Conservation (phyloP, 1,140 invertebrate species). For the Popillia japonica region DNA sequence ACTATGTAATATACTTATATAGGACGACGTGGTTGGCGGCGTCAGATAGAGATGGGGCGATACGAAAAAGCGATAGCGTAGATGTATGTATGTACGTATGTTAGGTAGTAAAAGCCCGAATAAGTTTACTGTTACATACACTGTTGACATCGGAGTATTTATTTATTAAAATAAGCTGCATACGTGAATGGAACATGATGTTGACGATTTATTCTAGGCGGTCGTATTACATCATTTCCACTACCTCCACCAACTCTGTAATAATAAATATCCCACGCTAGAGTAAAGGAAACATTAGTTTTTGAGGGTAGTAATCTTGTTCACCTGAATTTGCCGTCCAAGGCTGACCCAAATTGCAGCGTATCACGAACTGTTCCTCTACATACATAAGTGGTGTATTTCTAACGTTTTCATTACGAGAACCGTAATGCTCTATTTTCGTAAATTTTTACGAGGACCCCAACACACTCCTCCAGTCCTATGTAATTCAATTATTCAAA, state of each 20-base stretch:
- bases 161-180: background rate
- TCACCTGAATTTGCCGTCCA: background rate
- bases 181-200: too few species aligned
- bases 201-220: too few species aligned
- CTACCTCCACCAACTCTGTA: too few species aligned
- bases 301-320: background rate
- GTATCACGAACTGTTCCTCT: background rate
- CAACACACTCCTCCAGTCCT: too few species aligned
- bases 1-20: too few species aligned
- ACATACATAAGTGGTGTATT: too few species aligned
- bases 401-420: background rate
- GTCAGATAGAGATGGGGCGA: too few species aligned
- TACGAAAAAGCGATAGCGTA: too few species aligned
- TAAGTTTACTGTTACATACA: background rate
- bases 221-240: background rate
- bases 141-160: background rate
- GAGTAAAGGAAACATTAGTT: background rate
- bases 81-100: too few species aligned
- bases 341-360: background rate
- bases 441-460: background rate
- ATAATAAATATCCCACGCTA: background rate
- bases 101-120: background rate
- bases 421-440: background rate
- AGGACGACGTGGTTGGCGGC: too few species aligned
- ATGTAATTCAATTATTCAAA: background rate